Evolutionary conservation across 2,888 invertebrate genomes (phyloP).

Genomic region (Belgica antarctica): DNA sequence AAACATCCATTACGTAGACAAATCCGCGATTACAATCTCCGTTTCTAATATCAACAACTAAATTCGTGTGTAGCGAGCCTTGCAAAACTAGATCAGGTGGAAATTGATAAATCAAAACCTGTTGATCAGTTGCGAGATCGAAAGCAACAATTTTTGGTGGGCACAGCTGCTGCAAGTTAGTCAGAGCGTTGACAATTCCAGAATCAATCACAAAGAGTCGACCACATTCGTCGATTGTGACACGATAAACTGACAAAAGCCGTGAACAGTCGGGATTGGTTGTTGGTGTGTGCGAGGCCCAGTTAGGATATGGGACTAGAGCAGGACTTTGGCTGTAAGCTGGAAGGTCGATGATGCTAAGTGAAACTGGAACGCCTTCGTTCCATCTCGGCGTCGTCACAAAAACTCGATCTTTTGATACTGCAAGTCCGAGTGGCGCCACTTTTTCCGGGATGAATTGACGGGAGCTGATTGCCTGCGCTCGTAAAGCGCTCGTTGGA

Average conservation of each 20-base stretch:
- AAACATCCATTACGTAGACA: constrained; percentile 65
- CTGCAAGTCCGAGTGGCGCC: constrained; percentile 71
- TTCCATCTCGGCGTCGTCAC: constrained; percentile 76
- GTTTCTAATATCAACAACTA: constrained; percentile 60
- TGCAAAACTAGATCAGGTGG: constrained; percentile 65
- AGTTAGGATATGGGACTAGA: constrained; percentile 72
- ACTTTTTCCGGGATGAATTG: constrained; percentile 70
- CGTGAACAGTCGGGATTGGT: constrained; percentile 61
- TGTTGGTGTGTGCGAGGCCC: constrained; percentile 57
- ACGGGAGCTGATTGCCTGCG: constrained; percentile 61
- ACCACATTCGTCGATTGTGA: constrained; percentile 71
- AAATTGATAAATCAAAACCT: constrained; percentile 64
- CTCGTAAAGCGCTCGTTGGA: constrained; percentile 60
- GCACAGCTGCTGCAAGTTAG: constrained; percentile 66
- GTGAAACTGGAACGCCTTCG: constrained; percentile 66
- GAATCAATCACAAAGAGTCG: constrained; percentile 79
- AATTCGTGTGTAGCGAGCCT: constrained; percentile 61
- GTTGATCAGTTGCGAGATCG: constrained; percentile 64
- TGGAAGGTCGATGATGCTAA: constrained; percentile 56
- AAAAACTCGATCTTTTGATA: constrained; percentile 67
- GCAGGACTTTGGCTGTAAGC: constrained; percentile 62
- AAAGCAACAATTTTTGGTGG: constrained; percentile 72
- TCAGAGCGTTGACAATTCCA: constrained; percentile 69
- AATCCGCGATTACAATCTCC: constrained; percentile 60
- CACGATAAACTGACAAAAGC: constrained; percentile 73